Base-by-base conservation (phyloP, 2,797 vertebrate genomes). In the Lepus oiostolus region DNA sequence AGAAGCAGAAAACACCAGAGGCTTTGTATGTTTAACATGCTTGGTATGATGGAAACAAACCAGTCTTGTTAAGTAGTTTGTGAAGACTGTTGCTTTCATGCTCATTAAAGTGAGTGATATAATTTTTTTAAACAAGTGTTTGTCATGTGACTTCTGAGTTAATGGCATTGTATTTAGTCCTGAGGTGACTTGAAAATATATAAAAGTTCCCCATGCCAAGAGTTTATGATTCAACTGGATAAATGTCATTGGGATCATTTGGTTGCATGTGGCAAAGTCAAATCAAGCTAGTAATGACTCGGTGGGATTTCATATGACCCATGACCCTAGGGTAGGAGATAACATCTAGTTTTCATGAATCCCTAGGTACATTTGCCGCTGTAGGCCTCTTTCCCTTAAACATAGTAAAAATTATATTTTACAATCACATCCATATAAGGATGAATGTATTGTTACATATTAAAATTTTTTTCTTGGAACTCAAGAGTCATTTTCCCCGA, bases 1-100 rank as follows among this genome's bases (percentile, higher is more conserved):
- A 88, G 88, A 85, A 91, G 32, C 35, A 88, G 60, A 96, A 87
- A 93, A 63, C 30, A 63, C 52, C 22, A 58, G 74, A 91, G 63
- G 4, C 58, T 93, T 91, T 62, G 30, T 93, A 26, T 14, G 10
- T 79, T 93, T 58, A 85, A 19, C 21, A n/a, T 47, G 14, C 5
- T 91, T 21, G 50, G 6, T 74, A 63, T 42, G 50, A 35, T 71
- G 62, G 80, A 35, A 88, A 90, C 79, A 85, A 80, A 63, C 19
- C 28, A 11, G 42, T 32, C 32, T 87, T 80, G 17, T 90, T 90
- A 70, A 80, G 50, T 82, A 79, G 38, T 60, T 93, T 80, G 28
- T 75, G 74, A 88, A 62, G n/a, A 54, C 19, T 72, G 0, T 76
- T 91, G 65, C 58, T 87, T 87, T 94, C 82, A 47, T 68, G 28